Conservation (phyloP, 2,113 vertebrate species). For the Triplophysa tibetana region DNA sequence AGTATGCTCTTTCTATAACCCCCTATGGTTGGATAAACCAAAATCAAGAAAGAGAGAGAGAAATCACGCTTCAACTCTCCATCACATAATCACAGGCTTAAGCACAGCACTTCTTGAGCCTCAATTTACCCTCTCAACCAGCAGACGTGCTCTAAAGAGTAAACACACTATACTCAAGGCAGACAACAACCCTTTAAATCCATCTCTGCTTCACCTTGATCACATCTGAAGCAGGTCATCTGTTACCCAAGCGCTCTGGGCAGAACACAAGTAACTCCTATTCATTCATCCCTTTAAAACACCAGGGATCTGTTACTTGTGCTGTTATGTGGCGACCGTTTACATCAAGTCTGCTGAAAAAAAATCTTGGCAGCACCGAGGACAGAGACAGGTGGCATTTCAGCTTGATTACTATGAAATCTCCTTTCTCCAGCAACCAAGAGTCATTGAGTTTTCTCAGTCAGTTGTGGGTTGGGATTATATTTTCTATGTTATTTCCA, state of each 20-base stretch:
- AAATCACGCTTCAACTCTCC: background rate
- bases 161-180: background rate
- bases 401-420: background rate
- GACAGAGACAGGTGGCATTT: background rate
- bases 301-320: background rate
- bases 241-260: background rate
- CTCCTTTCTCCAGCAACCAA: background rate
- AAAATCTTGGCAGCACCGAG: too few relatives aligned
- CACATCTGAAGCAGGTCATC: background rate
- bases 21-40: background rate
- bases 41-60: background rate
- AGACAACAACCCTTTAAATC: background rate
- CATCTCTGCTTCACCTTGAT: conserved; percentile 17
- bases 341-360: background rate
- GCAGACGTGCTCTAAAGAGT: background rate
- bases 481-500: too few relatives aligned
- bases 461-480: too few relatives aligned
- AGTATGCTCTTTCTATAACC: background rate
- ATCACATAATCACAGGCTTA: conserved; percentile 5
- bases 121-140: conserved; percentile 9
- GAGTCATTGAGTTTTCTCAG: too few relatives aligned
- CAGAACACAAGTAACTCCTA: conserved; percentile 7
- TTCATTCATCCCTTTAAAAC: background rate
- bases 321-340: background rate
- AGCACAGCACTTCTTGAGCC: background rate